Conservation (phyloP, 2,888 invertebrate species). For the Ophraella communa region DNA sequence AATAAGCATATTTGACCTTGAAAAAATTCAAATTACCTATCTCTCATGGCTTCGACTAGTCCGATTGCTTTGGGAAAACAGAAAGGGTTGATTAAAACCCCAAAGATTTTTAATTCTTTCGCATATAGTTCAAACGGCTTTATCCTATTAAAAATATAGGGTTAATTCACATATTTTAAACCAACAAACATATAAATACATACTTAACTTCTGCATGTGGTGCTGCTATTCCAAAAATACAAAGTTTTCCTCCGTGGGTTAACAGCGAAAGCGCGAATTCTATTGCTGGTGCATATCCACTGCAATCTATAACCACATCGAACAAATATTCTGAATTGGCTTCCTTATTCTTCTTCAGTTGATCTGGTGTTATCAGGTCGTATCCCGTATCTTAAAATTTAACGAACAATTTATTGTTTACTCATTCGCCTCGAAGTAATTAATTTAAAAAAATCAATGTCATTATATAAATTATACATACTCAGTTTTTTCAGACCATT, state of each 20-base stretch:
- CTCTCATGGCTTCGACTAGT: slow-evolving; percentile 69
- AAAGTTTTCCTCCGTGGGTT: slow-evolving; percentile 68
- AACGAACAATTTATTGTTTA: no score
- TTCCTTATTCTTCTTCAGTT: slow-evolving; percentile 58
- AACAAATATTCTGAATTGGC: slow-evolving; percentile 61
- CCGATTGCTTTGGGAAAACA: slow-evolving; percentile 70
- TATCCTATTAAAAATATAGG: slow-evolving; percentile 56
- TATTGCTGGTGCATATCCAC: slow-evolving; percentile 74
- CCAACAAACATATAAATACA: slow-evolving; percentile 10
- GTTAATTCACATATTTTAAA: no score
- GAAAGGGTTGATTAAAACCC: slow-evolving; percentile 73
- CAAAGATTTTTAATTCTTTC: slow-evolving; percentile 70
- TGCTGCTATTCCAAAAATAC: slow-evolving; percentile 73
- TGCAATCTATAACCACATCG: slow-evolving; percentile 75
- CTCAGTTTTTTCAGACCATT: slow-evolving; percentile 63
- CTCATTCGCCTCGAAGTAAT: no score
- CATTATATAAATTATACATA: slow-evolving; percentile 47
- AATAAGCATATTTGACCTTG: not conserved
- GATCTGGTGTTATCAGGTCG: slow-evolving; percentile 64
- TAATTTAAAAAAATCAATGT: no score
- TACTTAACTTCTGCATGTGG: slow-evolving; percentile 61
- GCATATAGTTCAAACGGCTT: slow-evolving; percentile 68
- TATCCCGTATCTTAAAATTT: slow-evolving; percentile 66
- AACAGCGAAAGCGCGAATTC: slow-evolving; percentile 67
- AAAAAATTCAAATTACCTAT: slow-evolving; percentile 41